Base-by-base conservation (phyloP, 1,140 invertebrate species). In the Arctopsyche grandis region DNA sequence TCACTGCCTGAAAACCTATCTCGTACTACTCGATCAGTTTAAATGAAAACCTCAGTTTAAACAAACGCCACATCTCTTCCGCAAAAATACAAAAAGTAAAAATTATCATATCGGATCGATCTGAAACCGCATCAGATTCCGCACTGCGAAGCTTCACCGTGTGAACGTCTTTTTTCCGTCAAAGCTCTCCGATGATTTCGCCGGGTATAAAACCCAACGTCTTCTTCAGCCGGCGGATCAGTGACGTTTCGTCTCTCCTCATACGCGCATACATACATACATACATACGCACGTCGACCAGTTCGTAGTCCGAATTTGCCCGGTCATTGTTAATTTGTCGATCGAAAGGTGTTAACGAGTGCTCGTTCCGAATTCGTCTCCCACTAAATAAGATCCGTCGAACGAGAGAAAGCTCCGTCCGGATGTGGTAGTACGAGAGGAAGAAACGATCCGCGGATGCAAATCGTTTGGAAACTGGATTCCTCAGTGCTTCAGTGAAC, bases 401-500 rank as follows among this genome's bases (percentile, higher is more conserved):
- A 38, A 0, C 16, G 10, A 76, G 56, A 76, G 56, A 63, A 63
- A 58, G 26, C 74, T 44, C 71, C 43, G 24, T 12, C 1, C 71
- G 46, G 24, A 9, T 16, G 48, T 26, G 9, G 63, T 66, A 22
- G 24, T 26, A 74, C 12, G 16, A n/a, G 56, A 75, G 9, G 52
- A 16, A 38, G 22, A 43, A 52, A 21, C 24, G 7, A 52, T 48
- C 70, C n/a, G 70, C 70, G 48, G 58, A 76, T 76, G 74, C 74
- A 76, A 76, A 76, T 75, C 19, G 73, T 76, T 75, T 48, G 16
- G 73, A 58, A 58, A 75, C 43, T 75, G 69, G 73, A 75, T 75
- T 75, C 73, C 73, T 66, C 63, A 66, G 63, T 66, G 63, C 56
- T 66, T 66, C 63, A 24, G 24, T 29, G 63, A 66, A 66, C 63